Evolutionary conservation across 1,140 invertebrate species (phyloP).

Genomic region (Drosophila malerkotliana): DNA sequence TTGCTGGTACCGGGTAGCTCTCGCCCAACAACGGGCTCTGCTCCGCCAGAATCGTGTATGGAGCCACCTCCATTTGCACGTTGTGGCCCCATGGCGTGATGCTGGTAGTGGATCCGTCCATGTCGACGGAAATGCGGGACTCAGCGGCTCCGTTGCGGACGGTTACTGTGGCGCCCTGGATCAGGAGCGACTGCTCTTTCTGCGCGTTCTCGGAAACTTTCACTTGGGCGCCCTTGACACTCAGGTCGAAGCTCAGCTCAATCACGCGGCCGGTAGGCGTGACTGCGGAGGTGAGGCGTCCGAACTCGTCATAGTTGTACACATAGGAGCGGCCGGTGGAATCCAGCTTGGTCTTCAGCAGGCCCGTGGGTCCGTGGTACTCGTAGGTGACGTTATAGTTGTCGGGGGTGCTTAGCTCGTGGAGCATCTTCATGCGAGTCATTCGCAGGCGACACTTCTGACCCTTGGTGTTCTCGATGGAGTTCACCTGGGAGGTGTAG

Average conservation of each 20-base stretch:
- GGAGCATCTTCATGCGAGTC: conserved; percentile 94
- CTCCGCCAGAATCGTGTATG: conserved; percentile 92
- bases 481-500: conserved; percentile 94
- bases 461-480: conserved; percentile 96
- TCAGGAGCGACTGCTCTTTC: conserved; percentile 92
- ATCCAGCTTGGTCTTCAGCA: conserved; percentile 94
- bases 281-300: conserved; percentile 93
- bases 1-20: conserved; percentile 95
- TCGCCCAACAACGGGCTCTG: conserved; percentile 93
- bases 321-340: conserved; percentile 96
- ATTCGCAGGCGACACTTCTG: conserved; percentile 95
- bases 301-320: conserved; percentile 98
- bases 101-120: conserved; percentile 91
- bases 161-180: conserved; percentile 93
- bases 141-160: conserved; percentile 92
- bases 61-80: conserved; percentile 93
- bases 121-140: conserved; percentile 90
- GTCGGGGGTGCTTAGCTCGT: conserved; percentile 94
- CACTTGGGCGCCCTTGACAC: conserved; percentile 94
- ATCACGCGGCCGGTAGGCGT: conserved; percentile 96
- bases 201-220: conserved; percentile 92
- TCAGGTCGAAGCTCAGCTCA: conserved; percentile 93
- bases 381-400: conserved; percentile 97
- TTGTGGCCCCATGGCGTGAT: conserved; percentile 92
- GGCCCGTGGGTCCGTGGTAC: conserved; percentile 94